A percentile compares a stretch with the other conserved stretches of the same genome.
These are phyloP conservation scores for Listrodromus nycthemerus DNA, from an alignment of 2,888 invertebrate species.

Conservation along the genomic window DNA sequence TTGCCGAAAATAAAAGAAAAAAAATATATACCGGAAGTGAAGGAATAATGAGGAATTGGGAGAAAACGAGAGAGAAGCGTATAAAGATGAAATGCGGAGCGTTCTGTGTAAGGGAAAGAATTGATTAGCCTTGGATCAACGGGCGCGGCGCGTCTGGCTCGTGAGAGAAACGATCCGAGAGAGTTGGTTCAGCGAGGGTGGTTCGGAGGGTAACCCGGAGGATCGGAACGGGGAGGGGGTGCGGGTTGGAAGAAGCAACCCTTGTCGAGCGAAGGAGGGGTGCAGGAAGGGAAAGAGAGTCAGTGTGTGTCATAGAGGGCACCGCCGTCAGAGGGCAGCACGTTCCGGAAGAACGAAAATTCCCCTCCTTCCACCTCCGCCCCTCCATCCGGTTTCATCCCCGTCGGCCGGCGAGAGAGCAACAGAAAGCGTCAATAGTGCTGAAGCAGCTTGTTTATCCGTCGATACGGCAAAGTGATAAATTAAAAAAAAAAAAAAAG, in stretches of 20 bases:
- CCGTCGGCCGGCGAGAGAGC: constrained; percentile 29
- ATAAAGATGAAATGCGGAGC: constrained; percentile 20
- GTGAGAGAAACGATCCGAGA: constrained; percentile 64
- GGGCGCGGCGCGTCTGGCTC: constrained; percentile 72
- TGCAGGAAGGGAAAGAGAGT: constrained; percentile 38
- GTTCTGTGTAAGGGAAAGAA: constrained; percentile 53
- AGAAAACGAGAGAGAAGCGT: constrained; percentile 2
- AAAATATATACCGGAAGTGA: not conserved
- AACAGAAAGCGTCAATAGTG: constrained; percentile 54
- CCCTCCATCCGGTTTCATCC: constrained; percentile 40
- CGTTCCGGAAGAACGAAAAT: constrained; percentile 43
- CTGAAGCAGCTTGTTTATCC: constrained; percentile 31
- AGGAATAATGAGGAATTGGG: not conserved
- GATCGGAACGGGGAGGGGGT: constrained; percentile 46
- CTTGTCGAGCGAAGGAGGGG: constrained; percentile 17
- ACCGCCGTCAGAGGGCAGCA: constrained; percentile 74
- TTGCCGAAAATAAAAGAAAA: no score
- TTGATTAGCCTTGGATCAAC: constrained; percentile 76
- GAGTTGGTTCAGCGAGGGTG: constrained; percentile 49
- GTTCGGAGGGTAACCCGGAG: constrained; percentile 40
- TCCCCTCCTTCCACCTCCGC: constrained; percentile 32
- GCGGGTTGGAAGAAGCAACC: constrained; percentile 51
- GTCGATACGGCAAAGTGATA: constrained; percentile 37
- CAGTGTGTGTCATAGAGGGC: constrained; percentile 67
- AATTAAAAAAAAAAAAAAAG: constrained; percentile 50